phyloP scores from a whole-genome alignment of 2,888 invertebrate species.

The Tuta absoluta region DNA sequence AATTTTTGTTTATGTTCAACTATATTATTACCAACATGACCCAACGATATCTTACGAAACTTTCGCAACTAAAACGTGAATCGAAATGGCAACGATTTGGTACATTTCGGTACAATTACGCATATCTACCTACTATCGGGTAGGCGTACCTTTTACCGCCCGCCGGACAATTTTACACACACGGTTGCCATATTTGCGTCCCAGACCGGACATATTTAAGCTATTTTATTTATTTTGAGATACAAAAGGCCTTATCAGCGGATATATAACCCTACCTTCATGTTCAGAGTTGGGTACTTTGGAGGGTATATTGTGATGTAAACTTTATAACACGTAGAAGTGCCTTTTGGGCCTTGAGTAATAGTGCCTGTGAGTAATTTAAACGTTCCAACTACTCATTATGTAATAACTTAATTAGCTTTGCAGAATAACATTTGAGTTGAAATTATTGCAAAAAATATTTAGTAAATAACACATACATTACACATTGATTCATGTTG shows the following conservation, averaged over 20 bases:
- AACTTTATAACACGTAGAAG: neutral
- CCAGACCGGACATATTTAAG: slow-evolving; percentile 75
- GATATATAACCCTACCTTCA: slow-evolving; percentile 58
- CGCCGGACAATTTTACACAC: slow-evolving; percentile 39
- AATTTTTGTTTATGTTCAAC: neutral
- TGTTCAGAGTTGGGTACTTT: slow-evolving; percentile 49
- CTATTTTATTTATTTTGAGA: slow-evolving; percentile 79
- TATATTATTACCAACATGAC: neutral
- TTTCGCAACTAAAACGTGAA: slow-evolving; percentile 14
- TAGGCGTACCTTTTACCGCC: slow-evolving; percentile 28
- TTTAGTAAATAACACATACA: too few species aligned
- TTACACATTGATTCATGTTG: too few species aligned
- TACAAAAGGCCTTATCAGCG: slow-evolving; percentile 77
- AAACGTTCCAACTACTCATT: too few species aligned
- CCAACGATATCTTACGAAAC: slow-evolving; percentile 6
- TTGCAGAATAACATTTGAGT: too few species aligned
- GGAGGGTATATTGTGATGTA: neutral
- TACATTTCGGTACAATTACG: slow-evolving; percentile 26
- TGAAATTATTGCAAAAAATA: too few species aligned
- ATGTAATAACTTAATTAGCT: too few species aligned
- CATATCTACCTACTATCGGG: slow-evolving; percentile 27
- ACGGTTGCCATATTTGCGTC: slow-evolving; percentile 55
- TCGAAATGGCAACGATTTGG: neutral
- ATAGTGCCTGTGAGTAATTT: neutral
- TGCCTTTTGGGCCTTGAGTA: neutral